These are phyloP conservation scores for Protomyctophum bolini DNA, from an alignment of 2,113 vertebrate species.

Conservation along the genomic window DNA sequence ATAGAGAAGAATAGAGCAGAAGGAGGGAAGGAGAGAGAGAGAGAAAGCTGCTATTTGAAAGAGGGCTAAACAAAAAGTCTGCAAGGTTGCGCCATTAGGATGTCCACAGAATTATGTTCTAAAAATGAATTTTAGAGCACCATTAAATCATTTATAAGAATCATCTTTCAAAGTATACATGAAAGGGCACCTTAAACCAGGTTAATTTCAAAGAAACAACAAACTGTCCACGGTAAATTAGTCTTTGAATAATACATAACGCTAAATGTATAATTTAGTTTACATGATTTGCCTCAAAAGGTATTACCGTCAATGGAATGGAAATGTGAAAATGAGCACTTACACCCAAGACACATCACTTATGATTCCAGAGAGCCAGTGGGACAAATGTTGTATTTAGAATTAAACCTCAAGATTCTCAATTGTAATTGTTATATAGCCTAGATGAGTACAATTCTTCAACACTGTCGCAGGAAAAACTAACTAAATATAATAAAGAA, in stretches of 20 bases:
- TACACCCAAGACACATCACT: constrained; percentile 23
- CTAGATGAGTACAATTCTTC: constrained; percentile 24
- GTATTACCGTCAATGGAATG: constrained; percentile 37
- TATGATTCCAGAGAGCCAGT: constrained; percentile 44
- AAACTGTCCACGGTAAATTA: constrained; percentile 61
- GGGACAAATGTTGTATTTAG: constrained; percentile 47
- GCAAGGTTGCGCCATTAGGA: constrained; percentile 65
- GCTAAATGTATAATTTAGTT: constrained; percentile 70
- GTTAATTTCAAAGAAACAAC: constrained; percentile 66
- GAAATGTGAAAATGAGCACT: constrained; percentile 47
- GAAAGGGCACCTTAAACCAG: constrained; percentile 43
- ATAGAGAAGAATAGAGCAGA: constrained; percentile 37
- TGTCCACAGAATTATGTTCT: constrained; percentile 47
- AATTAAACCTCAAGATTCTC: constrained; percentile 40
- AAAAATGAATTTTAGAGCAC: constrained; percentile 54
- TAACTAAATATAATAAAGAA: not conserved
- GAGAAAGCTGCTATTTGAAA: constrained; percentile 43
- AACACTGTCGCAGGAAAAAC: constrained; percentile 35
- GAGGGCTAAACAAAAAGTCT: constrained; percentile 55
- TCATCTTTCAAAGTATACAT: constrained; percentile 69
- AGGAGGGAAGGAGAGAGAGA: not conserved
- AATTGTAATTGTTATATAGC: too few relatives aligned
- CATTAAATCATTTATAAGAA: constrained; percentile 64
- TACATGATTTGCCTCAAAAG: constrained; percentile 50
- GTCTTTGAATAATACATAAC: constrained; percentile 68